Evolutionary conservation across 2,113 vertebrate species (phyloP).

Genomic region (Herpailurus yagouaroundi): DNA sequence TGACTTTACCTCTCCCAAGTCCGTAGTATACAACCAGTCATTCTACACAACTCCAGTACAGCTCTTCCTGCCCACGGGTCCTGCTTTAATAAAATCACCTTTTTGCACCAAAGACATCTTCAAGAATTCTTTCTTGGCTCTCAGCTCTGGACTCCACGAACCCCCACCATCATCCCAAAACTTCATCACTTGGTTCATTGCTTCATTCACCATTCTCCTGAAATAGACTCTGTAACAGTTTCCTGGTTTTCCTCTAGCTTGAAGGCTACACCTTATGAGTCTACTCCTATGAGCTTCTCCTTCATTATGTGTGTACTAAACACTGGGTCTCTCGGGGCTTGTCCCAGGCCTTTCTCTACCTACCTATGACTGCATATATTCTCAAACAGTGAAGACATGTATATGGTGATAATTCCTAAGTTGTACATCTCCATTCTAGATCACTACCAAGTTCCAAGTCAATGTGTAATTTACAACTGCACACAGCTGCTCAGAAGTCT

Average conservation of each 20-base stretch:
- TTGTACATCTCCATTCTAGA: not conserved
- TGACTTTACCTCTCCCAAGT: no score
- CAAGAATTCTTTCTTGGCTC: no score
- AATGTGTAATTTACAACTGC: not conserved
- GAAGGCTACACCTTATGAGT: rapidly evolving
- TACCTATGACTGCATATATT: not conserved
- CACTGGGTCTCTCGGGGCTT: not conserved
- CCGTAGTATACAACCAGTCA: no score
- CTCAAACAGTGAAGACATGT: not conserved
- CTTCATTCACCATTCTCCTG: not conserved
- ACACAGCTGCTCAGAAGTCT: not conserved
- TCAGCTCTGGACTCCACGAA: no score
- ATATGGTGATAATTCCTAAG: not conserved
- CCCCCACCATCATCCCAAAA: no score
- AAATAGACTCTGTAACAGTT: not conserved
- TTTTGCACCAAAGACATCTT: no score
- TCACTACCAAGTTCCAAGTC: not conserved
- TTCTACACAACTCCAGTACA: no score
- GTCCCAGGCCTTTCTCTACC: not conserved
- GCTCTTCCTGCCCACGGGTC: no score
- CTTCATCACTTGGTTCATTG: no score
- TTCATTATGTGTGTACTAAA: not conserved
- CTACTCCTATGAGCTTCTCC: not conserved
- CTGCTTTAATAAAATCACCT: no score
- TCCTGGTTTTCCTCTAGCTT: not conserved